Conservation (phyloP, 1,140 invertebrate genomes). For the Cataglyphis hispanica region DNA sequence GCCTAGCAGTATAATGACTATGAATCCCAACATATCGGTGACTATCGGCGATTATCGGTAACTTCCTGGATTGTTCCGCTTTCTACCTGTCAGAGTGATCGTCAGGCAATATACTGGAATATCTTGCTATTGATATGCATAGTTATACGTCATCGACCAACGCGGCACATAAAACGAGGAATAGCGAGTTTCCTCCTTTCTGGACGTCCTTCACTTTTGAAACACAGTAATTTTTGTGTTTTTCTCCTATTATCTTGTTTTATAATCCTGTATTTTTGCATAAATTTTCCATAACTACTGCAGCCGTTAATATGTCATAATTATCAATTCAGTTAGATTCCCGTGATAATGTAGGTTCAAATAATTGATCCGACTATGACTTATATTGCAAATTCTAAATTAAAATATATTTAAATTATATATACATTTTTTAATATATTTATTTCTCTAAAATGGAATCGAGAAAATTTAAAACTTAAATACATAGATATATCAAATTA, state of each 20-base stretch:
- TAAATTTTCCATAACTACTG: neutral
- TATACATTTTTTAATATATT: too few relatives aligned
- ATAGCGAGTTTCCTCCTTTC: neutral
- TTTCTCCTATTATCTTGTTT: neutral
- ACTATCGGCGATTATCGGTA: conserved; percentile 40
- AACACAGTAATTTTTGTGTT: neutral
- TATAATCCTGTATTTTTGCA: neutral
- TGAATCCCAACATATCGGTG: conserved; percentile 61
- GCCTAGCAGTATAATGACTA: neutral
- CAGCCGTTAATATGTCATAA: too few relatives aligned
- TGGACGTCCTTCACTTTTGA: neutral
- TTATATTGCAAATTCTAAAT: too few relatives aligned
- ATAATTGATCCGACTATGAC: too few relatives aligned
- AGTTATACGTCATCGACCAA: conserved; percentile 29
- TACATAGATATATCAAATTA: too few relatives aligned
- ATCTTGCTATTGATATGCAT: conserved; percentile 7
- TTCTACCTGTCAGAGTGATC: conserved; percentile 63
- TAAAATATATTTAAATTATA: too few relatives aligned
- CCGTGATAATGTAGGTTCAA: too few relatives aligned
- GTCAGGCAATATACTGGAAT: conserved; percentile 2
- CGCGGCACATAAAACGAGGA: conserved; percentile 11
- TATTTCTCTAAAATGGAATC: too few relatives aligned
- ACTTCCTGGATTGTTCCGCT: conserved; percentile 72
- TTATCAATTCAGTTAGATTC: too few relatives aligned
- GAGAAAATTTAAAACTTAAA: too few relatives aligned